Evolutionary conservation across 92 coral and sea anemone species (phyloP).

Genomic region (Isaurus tuberculatus): DNA sequence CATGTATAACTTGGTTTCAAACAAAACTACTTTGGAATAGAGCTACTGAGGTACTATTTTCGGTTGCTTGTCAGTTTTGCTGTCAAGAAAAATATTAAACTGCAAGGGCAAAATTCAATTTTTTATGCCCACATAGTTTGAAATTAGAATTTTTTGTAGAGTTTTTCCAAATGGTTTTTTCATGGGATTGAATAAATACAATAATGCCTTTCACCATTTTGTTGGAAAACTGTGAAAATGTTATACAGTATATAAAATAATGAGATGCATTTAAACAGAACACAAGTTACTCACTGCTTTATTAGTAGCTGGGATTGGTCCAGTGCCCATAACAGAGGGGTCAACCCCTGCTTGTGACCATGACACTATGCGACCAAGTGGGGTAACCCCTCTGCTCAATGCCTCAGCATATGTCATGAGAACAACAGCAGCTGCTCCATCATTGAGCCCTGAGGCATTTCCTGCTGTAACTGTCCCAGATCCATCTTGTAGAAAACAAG

Average conservation of each 20-base stretch:
- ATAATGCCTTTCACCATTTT: no score
- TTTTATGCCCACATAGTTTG: no score
- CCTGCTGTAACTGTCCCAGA: conserved; percentile 96
- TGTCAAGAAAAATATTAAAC: no score
- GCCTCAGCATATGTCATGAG: conserved; percentile 90
- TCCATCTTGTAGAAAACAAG: conserved; percentile 92
- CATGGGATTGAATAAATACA: background rate
- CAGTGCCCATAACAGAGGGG: conserved; percentile 98
- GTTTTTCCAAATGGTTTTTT: no score
- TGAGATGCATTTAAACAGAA: background rate
- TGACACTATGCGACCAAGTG: conserved; percentile 85
- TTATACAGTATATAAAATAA: no score
- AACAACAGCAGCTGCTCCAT: conserved; percentile 95
- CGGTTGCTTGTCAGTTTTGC: no score
- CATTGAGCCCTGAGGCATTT: conserved; percentile 95
- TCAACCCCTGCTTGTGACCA: conserved; percentile 99
- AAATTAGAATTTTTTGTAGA: no score
- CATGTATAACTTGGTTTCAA: background rate
- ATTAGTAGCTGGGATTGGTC: conserved; percentile 93
- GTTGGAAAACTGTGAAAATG: no score
- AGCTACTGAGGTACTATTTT: no score
- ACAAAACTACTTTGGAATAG: no score
- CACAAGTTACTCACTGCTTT: conserved; percentile 78
- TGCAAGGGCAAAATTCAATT: no score
- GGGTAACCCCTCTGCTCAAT: conserved; percentile 58